Base-by-base conservation (phyloP, 53 echinoderm and acorn worm species). In the Zoroaster sp. region DNA sequence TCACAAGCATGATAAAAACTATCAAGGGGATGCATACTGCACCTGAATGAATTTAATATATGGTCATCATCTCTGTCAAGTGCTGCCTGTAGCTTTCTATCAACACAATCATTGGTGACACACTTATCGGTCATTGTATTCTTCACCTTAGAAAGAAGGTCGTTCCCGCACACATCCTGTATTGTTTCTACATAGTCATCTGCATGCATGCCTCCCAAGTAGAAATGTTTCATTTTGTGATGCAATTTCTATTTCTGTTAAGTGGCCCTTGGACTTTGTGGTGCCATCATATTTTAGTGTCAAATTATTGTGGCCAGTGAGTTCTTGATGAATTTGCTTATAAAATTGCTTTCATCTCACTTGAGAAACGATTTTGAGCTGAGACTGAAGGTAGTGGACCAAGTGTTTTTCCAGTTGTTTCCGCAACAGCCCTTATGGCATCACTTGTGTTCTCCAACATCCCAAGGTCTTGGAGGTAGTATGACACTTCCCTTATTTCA, bases 71-170 rank as follows among this genome's bases (percentile, higher is more conserved):
- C 72, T 35, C 32, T 34, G 11, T n/a, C n/a, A n/a, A n/a, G n/a
- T n/a, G 63, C 63, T 4, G 15, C 63, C 21, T 63, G 18, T 23
- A 71, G 13, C 35, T 71, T 71, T 0, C 33, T 9, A 18, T 71
- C 72, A 3, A 71, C 33, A 71, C 72, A 71, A 17, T 71, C 72
- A 71, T 39, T 71, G 7, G 72, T 71, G 32, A 30, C 33, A 71
- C 72, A 71, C 63, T 23, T 63, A 23, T 71, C 72, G 6, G 72
- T 71, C 72, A 71, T 71, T 33, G 72, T 69, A 13, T 71, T 71
- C 37, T 30, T 35, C 32, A 71, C 72, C 14, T 36, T 8, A 0
- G 72, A 71, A 3, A 71, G 18, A 8, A 71, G 35, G 2, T 71
- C 72, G 0, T 71, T 17, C 1, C 72, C 40, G 35, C 40, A 71